Conservation (phyloP, 2,888 invertebrate genomes). For the Sarcophaga variegata region DNA sequence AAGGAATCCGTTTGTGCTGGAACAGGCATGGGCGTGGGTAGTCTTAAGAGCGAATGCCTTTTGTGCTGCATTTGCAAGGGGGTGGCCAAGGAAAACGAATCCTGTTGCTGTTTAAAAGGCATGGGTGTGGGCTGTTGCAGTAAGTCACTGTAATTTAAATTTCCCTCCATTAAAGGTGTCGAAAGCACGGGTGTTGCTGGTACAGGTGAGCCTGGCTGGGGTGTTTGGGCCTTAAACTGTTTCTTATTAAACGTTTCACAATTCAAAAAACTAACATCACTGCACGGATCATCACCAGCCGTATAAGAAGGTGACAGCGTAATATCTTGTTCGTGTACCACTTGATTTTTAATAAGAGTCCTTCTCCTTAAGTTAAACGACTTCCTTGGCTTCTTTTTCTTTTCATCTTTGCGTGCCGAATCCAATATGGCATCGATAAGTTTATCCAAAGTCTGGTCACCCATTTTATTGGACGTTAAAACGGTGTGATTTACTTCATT, state of each 20-base stretch:
- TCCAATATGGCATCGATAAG: constrained; percentile 81
- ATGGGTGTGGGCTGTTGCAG: constrained; percentile 73
- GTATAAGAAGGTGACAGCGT: constrained; percentile 80
- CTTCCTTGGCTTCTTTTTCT: constrained; percentile 75
- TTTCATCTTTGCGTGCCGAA: constrained; percentile 79
- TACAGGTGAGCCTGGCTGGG: constrained; percentile 13
- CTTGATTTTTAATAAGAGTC: constrained; percentile 76
- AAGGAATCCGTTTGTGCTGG: constrained; percentile 72
- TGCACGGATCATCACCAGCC: constrained; percentile 81
- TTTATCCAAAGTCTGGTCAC: constrained; percentile 80
- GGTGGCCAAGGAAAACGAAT: constrained; percentile 75
- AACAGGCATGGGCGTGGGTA: not conserved
- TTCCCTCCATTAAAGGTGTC: constrained; percentile 62
- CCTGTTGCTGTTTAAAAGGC: constrained; percentile 42
- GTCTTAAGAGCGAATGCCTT: constrained; percentile 66
- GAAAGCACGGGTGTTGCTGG: constrained; percentile 72
- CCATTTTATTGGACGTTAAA: constrained; percentile 78
- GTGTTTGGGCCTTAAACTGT: constrained; percentile 1
- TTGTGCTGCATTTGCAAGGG: constrained; percentile 72
- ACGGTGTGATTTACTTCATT: constrained; percentile 70
- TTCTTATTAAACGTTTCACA: constrained; percentile 54
- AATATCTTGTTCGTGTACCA: constrained; percentile 65
- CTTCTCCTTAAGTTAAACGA: constrained; percentile 78
- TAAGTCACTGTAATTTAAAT: constrained; percentile 60
- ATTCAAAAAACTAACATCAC: constrained; percentile 78